Percentiles rank a stretch among this genome's conserved stretches.
These are phyloP conservation scores for Ichneumoninae sp. DNA, from an alignment of 2,888 invertebrate species.

Conservation along the genomic window DNA sequence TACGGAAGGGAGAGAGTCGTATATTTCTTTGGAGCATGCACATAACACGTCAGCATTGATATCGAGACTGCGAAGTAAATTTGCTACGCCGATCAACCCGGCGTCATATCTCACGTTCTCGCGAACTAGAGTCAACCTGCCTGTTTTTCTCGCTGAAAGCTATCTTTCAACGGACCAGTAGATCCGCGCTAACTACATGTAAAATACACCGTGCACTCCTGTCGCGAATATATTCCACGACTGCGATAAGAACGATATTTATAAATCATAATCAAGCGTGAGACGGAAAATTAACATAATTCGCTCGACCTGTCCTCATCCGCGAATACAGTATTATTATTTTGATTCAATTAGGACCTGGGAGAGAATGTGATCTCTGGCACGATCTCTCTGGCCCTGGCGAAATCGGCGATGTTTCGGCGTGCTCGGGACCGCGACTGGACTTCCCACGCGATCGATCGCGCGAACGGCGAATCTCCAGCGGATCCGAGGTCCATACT, in stretches of 20 bases:
- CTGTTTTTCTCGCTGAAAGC: conserved; percentile 63
- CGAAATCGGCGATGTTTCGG: conserved; percentile 22
- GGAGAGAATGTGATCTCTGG: conserved; percentile 42
- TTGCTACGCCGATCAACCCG: conserved; percentile 62
- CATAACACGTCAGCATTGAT: background rate
- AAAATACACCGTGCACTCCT: conserved; percentile 28
- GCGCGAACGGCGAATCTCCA: conserved; percentile 26
- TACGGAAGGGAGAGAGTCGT: conserved; percentile 52
- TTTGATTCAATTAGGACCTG: conserved; percentile 59
- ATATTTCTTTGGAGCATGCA: conserved; percentile 11
- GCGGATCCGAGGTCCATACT: background rate
- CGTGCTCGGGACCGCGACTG: conserved; percentile 3
- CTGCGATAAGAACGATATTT: background rate
- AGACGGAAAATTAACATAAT: conserved; percentile 60
- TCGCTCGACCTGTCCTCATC: conserved; percentile 42
- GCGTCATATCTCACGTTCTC: conserved; percentile 51
- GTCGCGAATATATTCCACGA: background rate
- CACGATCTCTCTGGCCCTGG: conserved; percentile 21
- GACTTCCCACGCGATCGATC: conserved; percentile 59
- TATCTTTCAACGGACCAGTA: conserved; percentile 56
- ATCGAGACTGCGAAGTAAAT: conserved; percentile 53
- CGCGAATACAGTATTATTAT: conserved; percentile 55
- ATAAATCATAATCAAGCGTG: conserved; percentile 63
- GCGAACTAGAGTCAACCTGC: conserved; percentile 40
- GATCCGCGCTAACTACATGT: conserved; percentile 38